Base-by-base conservation (phyloP, 35 echinoderm and acorn worm genomes). In the Amphiura filiformis region DNA sequence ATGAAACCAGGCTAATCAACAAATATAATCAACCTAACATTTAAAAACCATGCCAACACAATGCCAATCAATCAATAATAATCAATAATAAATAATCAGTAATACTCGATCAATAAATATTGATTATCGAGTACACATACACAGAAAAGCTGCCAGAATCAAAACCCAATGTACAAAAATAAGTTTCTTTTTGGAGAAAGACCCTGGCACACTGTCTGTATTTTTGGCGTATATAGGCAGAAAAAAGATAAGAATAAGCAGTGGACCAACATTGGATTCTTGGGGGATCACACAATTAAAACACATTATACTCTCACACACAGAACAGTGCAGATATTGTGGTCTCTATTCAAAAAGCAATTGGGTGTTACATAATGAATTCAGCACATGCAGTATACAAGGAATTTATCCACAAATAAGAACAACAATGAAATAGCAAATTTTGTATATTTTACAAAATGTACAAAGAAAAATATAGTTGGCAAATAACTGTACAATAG, bases 121-220 rank as follows among this genome's bases (percentile, higher is more conserved):
- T 70, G 61, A 70, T 70, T 70, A 70, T 70, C 26, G 61, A 70
- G 15, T 70, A 17, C 7, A 70, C 9, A 70, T 70, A 70, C 61
- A 70, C 61, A 70, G 61, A 70, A 70, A 70, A 70, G 61, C 61
- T 70, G 61, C 61, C 61, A 70, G 28, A 70, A 70, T 70, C 61
- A 70, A 70, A n/a, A n/a, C 28, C 61, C 61, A 70, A 70, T 70
- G 26, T 70, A 70, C 28, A 70, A 70, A 70, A 70, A 70, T 70
- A 70, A 70, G 15, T 15, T 70, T 70, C 44, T 70, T 70, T 18
- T 70, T 70, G 61, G 61, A 30, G 28, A 18, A 26, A 70, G 28
- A 70, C 15, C 28, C 28, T 70, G 61, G 15, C 17, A 70, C 61
- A 18, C 15, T 30, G 15, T 26, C 28, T 70, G 61, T 70, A 70